Evolutionary conservation across 2,113 vertebrate genomes (phyloP).

Genomic region (Colistium nudipinnis): DNA sequence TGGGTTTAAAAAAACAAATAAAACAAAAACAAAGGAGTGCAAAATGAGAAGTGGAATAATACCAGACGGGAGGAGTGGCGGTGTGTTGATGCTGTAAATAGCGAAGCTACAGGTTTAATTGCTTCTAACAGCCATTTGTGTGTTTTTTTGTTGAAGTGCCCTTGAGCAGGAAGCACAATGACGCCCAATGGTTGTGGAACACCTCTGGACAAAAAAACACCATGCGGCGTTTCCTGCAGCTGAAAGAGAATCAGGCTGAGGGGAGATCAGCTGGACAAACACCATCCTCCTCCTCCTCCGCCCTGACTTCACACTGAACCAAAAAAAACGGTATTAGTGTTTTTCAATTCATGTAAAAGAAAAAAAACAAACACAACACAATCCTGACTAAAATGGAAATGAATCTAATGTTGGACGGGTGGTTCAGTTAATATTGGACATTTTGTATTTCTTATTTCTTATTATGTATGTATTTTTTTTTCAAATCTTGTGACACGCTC

Average conservation of each 20-base stretch:
- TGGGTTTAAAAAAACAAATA: background rate
- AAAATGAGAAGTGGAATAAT: background rate
- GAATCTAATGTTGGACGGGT: too few relatives aligned
- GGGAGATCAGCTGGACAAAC: constrained; percentile 8
- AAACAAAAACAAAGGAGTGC: too few relatives aligned
- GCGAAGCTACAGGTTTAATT: background rate
- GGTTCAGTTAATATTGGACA: too few relatives aligned
- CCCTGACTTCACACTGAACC: background rate
- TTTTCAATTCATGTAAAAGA: background rate
- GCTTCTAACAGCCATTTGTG: background rate
- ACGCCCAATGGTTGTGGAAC: background rate
- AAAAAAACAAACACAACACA: too few relatives aligned
- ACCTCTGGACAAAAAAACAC: background rate
- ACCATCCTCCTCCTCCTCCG: background rate
- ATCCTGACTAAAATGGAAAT: too few relatives aligned
- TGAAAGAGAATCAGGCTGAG: background rate
- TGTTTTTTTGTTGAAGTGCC: background rate
- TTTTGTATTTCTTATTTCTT: too few relatives aligned
- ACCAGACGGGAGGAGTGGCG: background rate
- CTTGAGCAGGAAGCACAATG: constrained; percentile 3
- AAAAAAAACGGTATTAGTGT: background rate
- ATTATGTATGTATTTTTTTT: too few relatives aligned
- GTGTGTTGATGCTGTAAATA: background rate
- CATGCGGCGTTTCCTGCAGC: background rate
- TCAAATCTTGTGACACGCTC: too few relatives aligned